Evolutionary conservation across 2,113 vertebrate species (phyloP).

Genomic region (Xenopus laevis): DNA sequence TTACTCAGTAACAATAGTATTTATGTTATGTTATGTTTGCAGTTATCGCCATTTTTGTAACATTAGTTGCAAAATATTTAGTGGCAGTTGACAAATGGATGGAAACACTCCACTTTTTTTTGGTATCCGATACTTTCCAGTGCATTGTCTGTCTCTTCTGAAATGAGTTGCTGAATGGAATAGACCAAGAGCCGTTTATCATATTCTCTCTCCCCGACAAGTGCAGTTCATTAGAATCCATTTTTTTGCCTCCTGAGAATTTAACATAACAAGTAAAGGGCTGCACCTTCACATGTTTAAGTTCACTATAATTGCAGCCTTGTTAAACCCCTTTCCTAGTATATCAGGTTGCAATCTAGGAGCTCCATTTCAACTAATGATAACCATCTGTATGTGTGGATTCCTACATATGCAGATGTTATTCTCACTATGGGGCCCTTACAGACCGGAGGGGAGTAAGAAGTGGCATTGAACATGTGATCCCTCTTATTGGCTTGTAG

Average conservation of each 20-base stretch:
- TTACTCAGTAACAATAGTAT: too few species aligned
- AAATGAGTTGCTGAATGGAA: not conserved
- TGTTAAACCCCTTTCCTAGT: slow-evolving; percentile 34
- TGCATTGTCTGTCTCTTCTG: too few species aligned
- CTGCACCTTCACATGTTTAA: slow-evolving; percentile 25
- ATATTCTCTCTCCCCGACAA: slow-evolving; percentile 7
- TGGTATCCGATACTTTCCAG: too few species aligned
- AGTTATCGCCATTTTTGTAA: too few species aligned
- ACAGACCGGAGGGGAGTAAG: slow-evolving; percentile 16
- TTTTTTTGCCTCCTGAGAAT: slow-evolving; percentile 17
- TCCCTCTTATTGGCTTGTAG: slow-evolving; percentile 29
- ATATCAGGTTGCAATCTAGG: slow-evolving; percentile 37
- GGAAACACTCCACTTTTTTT: too few species aligned
- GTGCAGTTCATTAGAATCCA: slow-evolving; percentile 9
- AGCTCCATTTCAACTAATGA: slow-evolving; percentile 39
- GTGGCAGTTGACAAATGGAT: too few species aligned
- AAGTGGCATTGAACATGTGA: slow-evolving; percentile 2
- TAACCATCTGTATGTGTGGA: slow-evolving; percentile 45
- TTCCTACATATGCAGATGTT: slow-evolving; percentile 42
- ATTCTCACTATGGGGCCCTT: slow-evolving; percentile 23
- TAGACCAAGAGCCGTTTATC: not conserved
- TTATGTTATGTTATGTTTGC: too few species aligned
- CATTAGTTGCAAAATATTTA: too few species aligned
- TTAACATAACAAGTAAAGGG: slow-evolving; percentile 21
- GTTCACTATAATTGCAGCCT: slow-evolving; percentile 37